Evolutionary conservation across 2,113 vertebrate genomes (phyloP), one percentile per base, ranked within the genome.

Genomic region (Aphelocoma coerulescens): DNA sequence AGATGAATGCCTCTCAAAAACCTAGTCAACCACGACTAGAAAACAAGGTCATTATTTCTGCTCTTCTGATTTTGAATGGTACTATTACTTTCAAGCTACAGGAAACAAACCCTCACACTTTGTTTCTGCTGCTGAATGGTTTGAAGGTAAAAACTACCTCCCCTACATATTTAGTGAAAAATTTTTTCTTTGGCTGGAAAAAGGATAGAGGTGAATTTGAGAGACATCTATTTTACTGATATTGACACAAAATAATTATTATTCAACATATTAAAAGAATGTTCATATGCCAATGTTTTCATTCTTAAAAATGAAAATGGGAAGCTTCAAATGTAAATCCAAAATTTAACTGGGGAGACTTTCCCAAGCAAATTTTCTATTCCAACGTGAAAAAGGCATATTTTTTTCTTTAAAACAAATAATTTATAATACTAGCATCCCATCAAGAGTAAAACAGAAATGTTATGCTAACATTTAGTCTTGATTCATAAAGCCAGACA

Each of bases 1-100:
- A 79, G 62, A 76, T 10, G 18, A 67, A 62, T 76, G n/a, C 16
- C 54, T 92, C 85, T 94, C 80, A 95, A 75, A 89, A 75, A 52
- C 20, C 37, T 75, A 57, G 32, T 88, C 73, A 94, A 7, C 54
- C 66, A 33, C 69, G 51, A 57, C 49, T 65, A 65, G 57, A 79
- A 89, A 95, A 68, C 37, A 79, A 82, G 49, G 41, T 23, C 54
- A 79, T 94, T 91, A 68, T 48, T 96, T 94, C 77, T 94, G 62
- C 62, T 89, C 17, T 85, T 95, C 58, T 83, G 57, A 85, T 85
- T 94, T 88, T 89, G 73, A 85, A 76, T 54, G 30, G 9, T 52
- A 54, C 17, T 72, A 35, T 89, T 95, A 66, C 11, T 88, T 92
- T 79, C 69, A 76, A 91, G 73, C 22, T 54, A 82, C 15, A 65